phyloP scores from a whole-genome alignment of 2,113 vertebrate species.

The Struthidea cinerea region DNA sequence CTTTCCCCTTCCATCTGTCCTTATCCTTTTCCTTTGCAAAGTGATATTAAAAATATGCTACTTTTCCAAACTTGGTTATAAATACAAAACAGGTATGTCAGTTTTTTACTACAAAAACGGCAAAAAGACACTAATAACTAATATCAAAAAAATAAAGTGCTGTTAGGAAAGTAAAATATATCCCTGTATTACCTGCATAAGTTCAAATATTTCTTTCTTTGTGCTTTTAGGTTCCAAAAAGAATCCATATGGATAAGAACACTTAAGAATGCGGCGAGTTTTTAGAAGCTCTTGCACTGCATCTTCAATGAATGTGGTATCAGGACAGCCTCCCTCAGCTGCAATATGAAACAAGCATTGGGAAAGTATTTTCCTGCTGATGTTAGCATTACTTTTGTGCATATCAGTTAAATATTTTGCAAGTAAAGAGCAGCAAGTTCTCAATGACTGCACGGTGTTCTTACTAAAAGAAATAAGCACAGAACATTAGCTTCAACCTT shows the following conservation, averaged over 20 bases:
- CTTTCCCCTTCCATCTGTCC: background rate
- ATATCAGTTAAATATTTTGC: background rate
- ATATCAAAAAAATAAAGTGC: background rate
- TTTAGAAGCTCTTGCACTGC: conserved; percentile 95
- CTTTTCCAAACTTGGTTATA: background rate
- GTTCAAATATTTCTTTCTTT: conserved; percentile 99
- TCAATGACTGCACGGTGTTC: background rate
- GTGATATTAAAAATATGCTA: background rate
- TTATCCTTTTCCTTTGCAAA: background rate
- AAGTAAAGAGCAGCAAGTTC: background rate
- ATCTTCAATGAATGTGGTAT: conserved; percentile 98
- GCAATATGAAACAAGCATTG: conserved; percentile 39
- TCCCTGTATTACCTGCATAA: conserved; percentile 89
- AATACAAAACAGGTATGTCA: background rate
- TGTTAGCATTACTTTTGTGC: background rate
- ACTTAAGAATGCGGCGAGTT: conserved; percentile 97
- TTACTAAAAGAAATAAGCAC: background rate
- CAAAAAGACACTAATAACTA: background rate
- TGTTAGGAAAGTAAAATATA: background rate
- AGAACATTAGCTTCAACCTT: background rate
- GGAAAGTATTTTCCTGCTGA: conserved; percentile 2
- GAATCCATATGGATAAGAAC: conserved; percentile 99
- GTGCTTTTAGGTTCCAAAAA: conserved; percentile 99
- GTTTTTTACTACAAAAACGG: background rate
- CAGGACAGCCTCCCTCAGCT: conserved; percentile 93